Evolutionary conservation across 2,888 invertebrate genomes (phyloP).

Genomic region (Automeris io): DNA sequence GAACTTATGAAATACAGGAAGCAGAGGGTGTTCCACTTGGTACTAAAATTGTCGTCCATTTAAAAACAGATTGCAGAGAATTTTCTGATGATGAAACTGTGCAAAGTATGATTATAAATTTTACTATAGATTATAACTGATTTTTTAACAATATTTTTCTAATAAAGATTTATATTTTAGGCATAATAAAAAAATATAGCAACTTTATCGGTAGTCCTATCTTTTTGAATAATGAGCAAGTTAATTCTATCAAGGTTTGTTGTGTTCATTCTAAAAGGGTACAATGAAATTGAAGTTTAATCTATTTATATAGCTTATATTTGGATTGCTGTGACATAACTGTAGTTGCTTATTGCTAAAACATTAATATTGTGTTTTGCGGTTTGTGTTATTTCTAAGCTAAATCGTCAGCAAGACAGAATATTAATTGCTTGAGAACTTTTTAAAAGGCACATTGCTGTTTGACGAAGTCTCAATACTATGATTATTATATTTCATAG

Average conservation of each 20-base stretch:
- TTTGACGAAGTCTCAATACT: too few species aligned
- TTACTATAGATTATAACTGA: neutral
- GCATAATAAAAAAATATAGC: conserved; percentile 95
- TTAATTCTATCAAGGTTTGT: conserved; percentile 88
- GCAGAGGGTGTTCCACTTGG: conserved; percentile 91
- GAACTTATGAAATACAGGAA: conserved; percentile 91
- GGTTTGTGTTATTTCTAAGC: too few species aligned
- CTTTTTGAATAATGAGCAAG: conserved; percentile 90
- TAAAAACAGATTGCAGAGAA: conserved; percentile 92
- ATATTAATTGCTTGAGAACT: too few species aligned
- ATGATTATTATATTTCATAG: too few species aligned
- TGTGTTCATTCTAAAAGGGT: conserved; percentile 1
- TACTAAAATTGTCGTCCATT: conserved; percentile 93
- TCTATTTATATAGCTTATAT: neutral
- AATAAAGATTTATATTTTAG: conserved; percentile 45
- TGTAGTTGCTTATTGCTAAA: too few species aligned
- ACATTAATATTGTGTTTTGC: too few species aligned
- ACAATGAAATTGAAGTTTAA: neutral
- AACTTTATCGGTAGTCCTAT: conserved; percentile 98
- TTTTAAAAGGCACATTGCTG: too few species aligned
- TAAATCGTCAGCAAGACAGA: too few species aligned
- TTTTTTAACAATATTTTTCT: neutral
- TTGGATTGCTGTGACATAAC: too few species aligned
- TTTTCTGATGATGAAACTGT: conserved; percentile 92
- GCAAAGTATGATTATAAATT: conserved; percentile 68